Evolutionary conservation across 2,797 vertebrate genomes (phyloP).

Genomic region (Hippocampus kuda): DNA sequence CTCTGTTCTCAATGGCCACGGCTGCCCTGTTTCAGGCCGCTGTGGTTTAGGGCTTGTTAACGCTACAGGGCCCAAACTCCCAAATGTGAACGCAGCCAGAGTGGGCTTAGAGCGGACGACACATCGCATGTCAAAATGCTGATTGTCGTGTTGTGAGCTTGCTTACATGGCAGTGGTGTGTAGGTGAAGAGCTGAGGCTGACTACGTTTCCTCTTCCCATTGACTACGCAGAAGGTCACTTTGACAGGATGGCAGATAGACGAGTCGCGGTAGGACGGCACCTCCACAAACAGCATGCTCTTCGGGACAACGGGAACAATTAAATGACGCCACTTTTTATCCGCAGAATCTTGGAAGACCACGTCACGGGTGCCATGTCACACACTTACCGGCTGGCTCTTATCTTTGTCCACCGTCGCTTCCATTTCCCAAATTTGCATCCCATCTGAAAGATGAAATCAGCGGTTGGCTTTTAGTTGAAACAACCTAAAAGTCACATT

Average conservation of each 20-base stretch:
- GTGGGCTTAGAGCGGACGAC: not conserved
- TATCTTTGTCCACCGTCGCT: conserved; percentile 98
- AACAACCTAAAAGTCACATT: not conserved
- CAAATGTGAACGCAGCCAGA: not conserved
- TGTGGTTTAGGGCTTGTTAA: not conserved
- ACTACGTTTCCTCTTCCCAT: conserved; percentile 93
- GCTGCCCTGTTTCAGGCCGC: too few relatives aligned
- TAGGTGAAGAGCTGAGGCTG: conserved; percentile 93
- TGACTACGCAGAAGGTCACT: conserved; percentile 95
- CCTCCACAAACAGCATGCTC: conserved; percentile 94
- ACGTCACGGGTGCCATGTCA: not conserved
- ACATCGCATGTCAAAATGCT: not conserved
- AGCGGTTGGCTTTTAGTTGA: not conserved
- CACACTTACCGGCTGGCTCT: conserved; percentile 89
- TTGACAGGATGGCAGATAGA: conserved; percentile 76
- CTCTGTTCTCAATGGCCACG: too few relatives aligned
- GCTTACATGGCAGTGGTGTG: conserved; percentile 72
- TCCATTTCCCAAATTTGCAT: conserved; percentile 98
- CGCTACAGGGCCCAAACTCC: too few relatives aligned
- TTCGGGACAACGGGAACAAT: conserved; percentile 46
- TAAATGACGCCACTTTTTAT: not conserved
- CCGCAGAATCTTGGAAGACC: not conserved
- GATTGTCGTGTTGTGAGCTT: conserved; percentile 13
- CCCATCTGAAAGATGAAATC: conserved; percentile 70
- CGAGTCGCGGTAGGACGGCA: conserved; percentile 84